Evolutionary conservation across 1,140 invertebrate genomes (phyloP).

Genomic region (Adoxophyes honmai): DNA sequence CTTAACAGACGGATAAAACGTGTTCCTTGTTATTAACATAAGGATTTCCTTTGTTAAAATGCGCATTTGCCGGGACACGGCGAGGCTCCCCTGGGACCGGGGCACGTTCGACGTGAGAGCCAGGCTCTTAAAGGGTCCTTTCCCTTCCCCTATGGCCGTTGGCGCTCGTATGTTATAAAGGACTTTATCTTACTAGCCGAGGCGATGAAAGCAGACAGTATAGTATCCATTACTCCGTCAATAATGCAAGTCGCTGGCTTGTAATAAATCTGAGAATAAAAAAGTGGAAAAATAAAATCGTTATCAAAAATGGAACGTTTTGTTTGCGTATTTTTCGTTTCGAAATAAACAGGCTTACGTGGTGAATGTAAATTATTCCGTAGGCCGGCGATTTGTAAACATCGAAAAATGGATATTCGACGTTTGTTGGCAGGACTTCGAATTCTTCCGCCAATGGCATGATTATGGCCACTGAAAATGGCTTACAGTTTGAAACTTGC

Average conservation of each 20-base stretch:
- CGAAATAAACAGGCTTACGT: slow-evolving; percentile 48
- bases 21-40: background rate
- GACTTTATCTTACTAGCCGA: slow-evolving; percentile 56
- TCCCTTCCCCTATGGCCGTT: background rate
- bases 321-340: background rate
- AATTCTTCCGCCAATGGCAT: slow-evolving; percentile 69
- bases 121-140: background rate
- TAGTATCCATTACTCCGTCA: slow-evolving; percentile 71
- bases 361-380: slow-evolving; percentile 57
- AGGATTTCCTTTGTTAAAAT: slow-evolving; percentile 5
- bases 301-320: no score
- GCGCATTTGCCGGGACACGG: background rate
- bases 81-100: background rate
- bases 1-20: background rate
- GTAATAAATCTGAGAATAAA: slow-evolving; percentile 60
- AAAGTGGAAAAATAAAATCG: background rate
- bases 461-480: slow-evolving; percentile 64
- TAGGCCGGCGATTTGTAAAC: slow-evolving; percentile 58
- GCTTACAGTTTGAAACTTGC: background rate
- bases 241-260: slow-evolving; percentile 71
- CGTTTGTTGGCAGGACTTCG: slow-evolving; percentile 68
- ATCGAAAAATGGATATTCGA: slow-evolving; percentile 65
- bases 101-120: background rate
- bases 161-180: background rate
- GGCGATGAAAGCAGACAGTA: slow-evolving; percentile 63